Evolutionary conservation across 2,113 vertebrate genomes (phyloP).

Genomic region (Glaucomys volans): DNA sequence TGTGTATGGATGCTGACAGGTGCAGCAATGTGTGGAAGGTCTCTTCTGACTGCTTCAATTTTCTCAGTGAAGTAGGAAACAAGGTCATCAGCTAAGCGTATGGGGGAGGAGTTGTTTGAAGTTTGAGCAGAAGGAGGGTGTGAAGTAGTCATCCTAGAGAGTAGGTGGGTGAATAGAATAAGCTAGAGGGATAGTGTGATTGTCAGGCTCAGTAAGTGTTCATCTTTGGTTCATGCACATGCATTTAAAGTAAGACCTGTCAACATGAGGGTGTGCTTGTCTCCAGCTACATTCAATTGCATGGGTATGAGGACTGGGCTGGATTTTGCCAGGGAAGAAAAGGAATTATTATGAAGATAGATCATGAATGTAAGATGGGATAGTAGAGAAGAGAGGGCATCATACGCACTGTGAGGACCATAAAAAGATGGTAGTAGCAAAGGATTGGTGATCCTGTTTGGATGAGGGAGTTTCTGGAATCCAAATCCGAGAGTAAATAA

Average conservation of each 20-base stretch:
- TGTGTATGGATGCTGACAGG: background rate
- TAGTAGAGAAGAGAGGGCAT: background rate
- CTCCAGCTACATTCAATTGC: background rate
- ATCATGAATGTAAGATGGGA: background rate
- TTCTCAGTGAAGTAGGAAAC: constrained; percentile 64
- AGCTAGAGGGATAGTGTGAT: background rate
- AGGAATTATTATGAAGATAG: background rate
- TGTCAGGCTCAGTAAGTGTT: background rate
- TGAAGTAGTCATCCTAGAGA: constrained; percentile 36
- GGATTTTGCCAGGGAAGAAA: constrained; percentile 39
- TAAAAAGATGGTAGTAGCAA: background rate
- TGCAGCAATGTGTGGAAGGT: background rate
- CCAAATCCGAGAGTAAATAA: background rate
- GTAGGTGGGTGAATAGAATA: constrained; percentile 39
- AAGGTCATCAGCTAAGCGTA: constrained; percentile 49
- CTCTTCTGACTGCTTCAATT: constrained; percentile 43
- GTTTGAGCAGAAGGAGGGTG: constrained; percentile 44
- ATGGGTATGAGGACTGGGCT: background rate
- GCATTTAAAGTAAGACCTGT: constrained; percentile 42
- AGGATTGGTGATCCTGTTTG: background rate
- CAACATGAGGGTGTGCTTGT: background rate
- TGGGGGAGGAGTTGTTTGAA: constrained; percentile 9
- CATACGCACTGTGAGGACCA: background rate
- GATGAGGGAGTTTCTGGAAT: background rate
- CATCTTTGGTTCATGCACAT: constrained; percentile 15